phyloP scores from a whole-genome alignment of 1,140 invertebrate species.

The Dinoponera quadriceps region DNA sequence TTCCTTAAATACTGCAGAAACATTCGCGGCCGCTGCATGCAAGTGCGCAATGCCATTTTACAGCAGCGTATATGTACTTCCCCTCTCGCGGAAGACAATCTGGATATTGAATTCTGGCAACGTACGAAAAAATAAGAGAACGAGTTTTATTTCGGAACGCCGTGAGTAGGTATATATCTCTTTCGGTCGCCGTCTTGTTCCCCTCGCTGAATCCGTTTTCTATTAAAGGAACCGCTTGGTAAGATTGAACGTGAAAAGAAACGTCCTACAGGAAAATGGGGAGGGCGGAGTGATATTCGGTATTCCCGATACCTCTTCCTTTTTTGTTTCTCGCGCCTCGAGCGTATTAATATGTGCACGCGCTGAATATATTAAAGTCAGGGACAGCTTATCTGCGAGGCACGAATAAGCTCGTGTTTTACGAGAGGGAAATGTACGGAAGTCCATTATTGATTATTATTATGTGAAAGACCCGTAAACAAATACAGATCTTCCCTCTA shows the following conservation, averaged over 20 bases:
- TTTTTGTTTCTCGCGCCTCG: background rate
- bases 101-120: slow-evolving; percentile 54
- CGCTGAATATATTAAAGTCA: slow-evolving; percentile 16
- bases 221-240: slow-evolving; percentile 72
- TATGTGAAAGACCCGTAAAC: background rate
- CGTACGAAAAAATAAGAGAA: slow-evolving; percentile 38
- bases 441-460: background rate
- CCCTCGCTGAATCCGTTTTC: slow-evolving; percentile 74
- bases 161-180: slow-evolving; percentile 23
- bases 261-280: slow-evolving; percentile 65
- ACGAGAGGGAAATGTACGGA: background rate
- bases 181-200: background rate
- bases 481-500: background rate
- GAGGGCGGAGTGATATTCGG: slow-evolving; percentile 65
- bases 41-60: background rate
- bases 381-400: background rate
- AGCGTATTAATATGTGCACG: background rate
- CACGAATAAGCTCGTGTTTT: background rate
- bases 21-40: no score
- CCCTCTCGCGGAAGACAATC: background rate
- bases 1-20: no score
- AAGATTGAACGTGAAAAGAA: slow-evolving; percentile 73
- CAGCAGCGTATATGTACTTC: background rate
- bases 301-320: background rate
- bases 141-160: slow-evolving; percentile 53